Evolutionary conservation across 1,140 invertebrate genomes (phyloP).

Genomic region (Halesus radiatus): DNA sequence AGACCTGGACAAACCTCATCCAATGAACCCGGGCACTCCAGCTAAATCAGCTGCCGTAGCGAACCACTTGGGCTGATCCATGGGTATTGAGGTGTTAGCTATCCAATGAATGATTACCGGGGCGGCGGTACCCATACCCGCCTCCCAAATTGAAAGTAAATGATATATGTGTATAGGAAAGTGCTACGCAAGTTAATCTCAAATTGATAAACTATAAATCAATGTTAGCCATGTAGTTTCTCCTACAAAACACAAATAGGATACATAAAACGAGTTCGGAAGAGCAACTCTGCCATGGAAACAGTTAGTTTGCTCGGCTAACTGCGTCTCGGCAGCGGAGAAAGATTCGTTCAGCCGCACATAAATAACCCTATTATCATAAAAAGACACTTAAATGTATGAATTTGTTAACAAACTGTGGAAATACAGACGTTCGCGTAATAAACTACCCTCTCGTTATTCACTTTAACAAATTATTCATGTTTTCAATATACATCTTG

Average conservation of each 20-base stretch:
- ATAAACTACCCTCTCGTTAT: constrained; percentile 2
- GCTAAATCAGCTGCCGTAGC: no score
- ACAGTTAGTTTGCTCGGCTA: constrained; percentile 30
- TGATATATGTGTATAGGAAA: no score
- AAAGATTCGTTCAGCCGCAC: constrained; percentile 44
- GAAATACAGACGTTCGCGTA: constrained; percentile 35
- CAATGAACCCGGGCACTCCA: no score
- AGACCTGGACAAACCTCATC: no score
- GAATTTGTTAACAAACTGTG: constrained; percentile 42
- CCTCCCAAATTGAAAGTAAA: no score
- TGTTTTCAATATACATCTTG: neutral
- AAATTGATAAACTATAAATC: no score
- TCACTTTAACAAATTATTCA: constrained; percentile 17
- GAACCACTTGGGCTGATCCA: no score
- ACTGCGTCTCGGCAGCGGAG: constrained; percentile 20
- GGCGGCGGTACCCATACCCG: no score
- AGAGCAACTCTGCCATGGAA: neutral
- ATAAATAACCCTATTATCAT: constrained; percentile 56
- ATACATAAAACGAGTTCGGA: constrained; percentile 10
- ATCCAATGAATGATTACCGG: no score
- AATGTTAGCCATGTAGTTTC: neutral
- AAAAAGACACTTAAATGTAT: constrained; percentile 55
- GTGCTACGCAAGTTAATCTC: no score
- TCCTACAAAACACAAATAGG: constrained; percentile 1
- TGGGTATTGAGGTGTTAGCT: no score